Evolutionary conservation across 2,797 vertebrate genomes (phyloP).

Genomic region (Molossus molossus): DNA sequence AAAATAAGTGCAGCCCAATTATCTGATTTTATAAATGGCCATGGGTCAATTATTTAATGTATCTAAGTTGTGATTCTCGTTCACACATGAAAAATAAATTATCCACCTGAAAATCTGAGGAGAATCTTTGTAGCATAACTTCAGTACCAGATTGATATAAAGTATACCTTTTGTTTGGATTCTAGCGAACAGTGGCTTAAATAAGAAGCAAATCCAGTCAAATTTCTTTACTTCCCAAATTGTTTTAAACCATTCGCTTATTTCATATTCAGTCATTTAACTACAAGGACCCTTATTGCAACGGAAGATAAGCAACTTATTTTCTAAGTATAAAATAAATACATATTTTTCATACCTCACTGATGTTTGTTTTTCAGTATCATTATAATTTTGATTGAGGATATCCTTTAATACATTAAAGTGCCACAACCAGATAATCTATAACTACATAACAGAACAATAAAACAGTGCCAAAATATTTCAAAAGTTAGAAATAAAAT

Average conservation of each 20-base stretch:
- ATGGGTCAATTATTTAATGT: background rate
- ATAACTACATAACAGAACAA: background rate
- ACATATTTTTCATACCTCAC: background rate
- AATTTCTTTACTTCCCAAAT: constrained; percentile 18
- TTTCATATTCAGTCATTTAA: constrained; percentile 10
- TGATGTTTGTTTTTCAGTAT: background rate
- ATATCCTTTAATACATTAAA: background rate
- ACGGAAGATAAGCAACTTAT: background rate
- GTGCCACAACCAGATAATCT: background rate
- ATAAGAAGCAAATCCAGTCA: constrained; percentile 47
- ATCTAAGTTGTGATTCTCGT: background rate
- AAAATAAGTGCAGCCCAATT: background rate
- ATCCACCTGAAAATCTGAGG: background rate
- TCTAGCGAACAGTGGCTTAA: background rate
- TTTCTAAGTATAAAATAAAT: constrained; percentile 31
- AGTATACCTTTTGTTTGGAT: background rate
- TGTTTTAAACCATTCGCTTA: constrained; percentile 31
- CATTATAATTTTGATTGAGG: constrained; percentile 1
- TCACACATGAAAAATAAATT: constrained; percentile 38
- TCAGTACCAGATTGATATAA: background rate
- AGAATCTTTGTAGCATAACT: constrained; percentile 35
- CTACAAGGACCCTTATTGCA: background rate
- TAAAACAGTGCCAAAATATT: background rate
- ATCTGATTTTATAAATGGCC: constrained; percentile 57
- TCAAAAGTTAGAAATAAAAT: constrained; percentile 30